phyloP scores from a whole-genome alignment of 92 coral and sea anemone genomes.

The Hydrozoanthus gracilis region DNA sequence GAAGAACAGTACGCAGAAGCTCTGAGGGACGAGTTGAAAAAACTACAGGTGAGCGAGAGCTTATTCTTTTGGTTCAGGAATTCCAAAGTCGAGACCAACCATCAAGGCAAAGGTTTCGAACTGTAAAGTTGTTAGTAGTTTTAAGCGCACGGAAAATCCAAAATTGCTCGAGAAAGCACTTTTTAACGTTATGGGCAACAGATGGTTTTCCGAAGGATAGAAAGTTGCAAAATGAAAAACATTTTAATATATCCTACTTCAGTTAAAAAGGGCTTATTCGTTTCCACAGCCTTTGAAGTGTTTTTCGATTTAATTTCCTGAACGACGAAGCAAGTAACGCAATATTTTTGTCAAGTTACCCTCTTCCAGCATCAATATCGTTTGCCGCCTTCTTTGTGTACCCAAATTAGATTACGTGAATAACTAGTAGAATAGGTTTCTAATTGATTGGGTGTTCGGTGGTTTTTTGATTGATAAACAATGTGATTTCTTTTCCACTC shows the following conservation, averaged over 20 bases:
- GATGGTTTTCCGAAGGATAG: no score
- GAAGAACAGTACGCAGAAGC: constrained; percentile 93
- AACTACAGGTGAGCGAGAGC: constrained; percentile 75
- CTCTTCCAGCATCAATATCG: no score
- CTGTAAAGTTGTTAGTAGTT: neutral
- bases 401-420: no score
- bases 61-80: neutral
- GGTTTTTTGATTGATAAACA: neutral
- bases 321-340: no score
- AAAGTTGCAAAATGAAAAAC: neutral
- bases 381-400: neutral
- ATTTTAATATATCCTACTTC: neutral
- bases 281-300: no score
- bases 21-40: constrained; percentile 90
- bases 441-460: neutral
- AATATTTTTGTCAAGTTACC: no score
- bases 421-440: no score
- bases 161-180: neutral
- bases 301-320: no score
- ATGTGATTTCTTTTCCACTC: neutral
- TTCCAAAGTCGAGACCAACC: neutral
- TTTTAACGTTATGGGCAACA: neutral
- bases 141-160: neutral
- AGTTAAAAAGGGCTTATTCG: neutral
- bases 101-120: neutral